These are phyloP conservation scores for Globicephala melas DNA, from an alignment of 2,113 vertebrate species.

Conservation along the genomic window DNA sequence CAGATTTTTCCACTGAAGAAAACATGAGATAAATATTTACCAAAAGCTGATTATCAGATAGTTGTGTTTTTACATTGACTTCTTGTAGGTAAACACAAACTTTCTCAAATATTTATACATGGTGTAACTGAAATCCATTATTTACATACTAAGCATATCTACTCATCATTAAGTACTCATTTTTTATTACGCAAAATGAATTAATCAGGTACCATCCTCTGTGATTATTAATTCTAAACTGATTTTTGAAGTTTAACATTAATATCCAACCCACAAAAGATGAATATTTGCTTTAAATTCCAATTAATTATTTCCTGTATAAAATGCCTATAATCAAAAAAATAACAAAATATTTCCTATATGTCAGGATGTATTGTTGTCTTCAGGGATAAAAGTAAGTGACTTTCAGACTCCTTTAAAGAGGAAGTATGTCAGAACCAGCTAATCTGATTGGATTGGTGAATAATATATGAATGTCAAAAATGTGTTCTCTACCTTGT, in stretches of 20 bases:
- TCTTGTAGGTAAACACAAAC: neutral
- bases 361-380: neutral
- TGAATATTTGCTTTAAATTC: neutral
- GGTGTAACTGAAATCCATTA: neutral
- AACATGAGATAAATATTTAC: constrained; percentile 61
- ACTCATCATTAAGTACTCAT: neutral
- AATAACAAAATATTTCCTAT: neutral
- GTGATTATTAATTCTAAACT: neutral
- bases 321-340: neutral
- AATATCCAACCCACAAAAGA: neutral
- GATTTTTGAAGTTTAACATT: neutral
- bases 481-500: neutral
- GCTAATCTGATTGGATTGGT: neutral
- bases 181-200: neutral
- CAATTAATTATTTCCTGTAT: neutral
- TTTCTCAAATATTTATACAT: constrained; percentile 27
- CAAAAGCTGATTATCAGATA: constrained; percentile 27
- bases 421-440: neutral
- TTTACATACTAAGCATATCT: neutral
- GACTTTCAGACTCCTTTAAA: neutral
- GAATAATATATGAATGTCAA: neutral
- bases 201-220: neutral
- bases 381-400: neutral
- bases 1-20: constrained; percentile 59
- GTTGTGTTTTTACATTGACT: neutral